Evolutionary conservation across 2,113 vertebrate species (phyloP).

Genomic region (Mugil cephalus): DNA sequence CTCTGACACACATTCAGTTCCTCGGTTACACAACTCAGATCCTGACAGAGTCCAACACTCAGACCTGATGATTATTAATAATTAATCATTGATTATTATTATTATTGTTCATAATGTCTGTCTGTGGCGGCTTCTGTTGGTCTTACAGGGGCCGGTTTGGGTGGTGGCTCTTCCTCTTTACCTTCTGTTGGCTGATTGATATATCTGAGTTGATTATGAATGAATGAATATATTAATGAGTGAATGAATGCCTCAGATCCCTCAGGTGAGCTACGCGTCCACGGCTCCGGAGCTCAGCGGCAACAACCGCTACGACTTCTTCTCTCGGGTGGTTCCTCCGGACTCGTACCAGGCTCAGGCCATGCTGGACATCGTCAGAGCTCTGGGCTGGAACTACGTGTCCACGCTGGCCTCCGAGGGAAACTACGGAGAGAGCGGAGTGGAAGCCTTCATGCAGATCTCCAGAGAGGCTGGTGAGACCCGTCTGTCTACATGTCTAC

Average conservation of each 20-base stretch:
- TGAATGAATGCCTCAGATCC: too few species aligned
- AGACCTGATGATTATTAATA: too few species aligned
- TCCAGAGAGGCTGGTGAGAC: constrained; percentile 89
- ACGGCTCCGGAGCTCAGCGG: constrained; percentile 93
- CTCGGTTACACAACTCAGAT: constrained; percentile 58
- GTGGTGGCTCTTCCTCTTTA: too few species aligned
- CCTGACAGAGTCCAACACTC: too few species aligned
- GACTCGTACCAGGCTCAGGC: constrained; percentile 95
- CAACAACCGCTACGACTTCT: constrained; percentile 92
- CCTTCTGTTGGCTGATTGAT: too few species aligned
- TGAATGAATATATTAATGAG: too few species aligned
- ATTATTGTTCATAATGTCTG: too few species aligned
- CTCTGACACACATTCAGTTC: constrained; percentile 63
- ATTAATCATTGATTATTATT: too few species aligned
- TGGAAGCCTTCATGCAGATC: constrained; percentile 92
- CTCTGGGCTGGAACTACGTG: constrained; percentile 93
- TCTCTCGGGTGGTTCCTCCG: constrained; percentile 91
- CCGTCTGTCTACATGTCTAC: too few species aligned
- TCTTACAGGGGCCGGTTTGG: too few species aligned
- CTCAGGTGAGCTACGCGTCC: constrained; percentile 93
- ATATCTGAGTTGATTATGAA: too few species aligned
- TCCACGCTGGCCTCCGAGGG: constrained; percentile 92
- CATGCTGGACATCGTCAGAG: constrained; percentile 93
- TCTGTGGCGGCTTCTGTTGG: too few species aligned
- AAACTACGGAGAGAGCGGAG: constrained; percentile 93